Percentiles rank a stretch among this genome's conserved stretches.
Evolutionary conservation across 2,888 invertebrate genomes (phyloP).

Genomic region (Hypselothyrea guttata): DNA sequence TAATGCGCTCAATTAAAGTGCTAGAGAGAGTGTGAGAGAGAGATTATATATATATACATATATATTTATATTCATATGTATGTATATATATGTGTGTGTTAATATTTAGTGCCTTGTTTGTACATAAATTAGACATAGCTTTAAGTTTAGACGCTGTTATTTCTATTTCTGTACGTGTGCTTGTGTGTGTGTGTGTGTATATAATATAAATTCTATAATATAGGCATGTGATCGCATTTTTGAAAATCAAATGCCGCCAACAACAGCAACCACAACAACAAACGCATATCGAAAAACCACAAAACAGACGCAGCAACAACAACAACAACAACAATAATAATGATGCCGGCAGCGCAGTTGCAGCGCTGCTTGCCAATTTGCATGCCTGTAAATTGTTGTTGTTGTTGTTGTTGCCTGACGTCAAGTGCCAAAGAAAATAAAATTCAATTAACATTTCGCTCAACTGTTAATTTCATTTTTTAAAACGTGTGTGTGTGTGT

Average conservation of each 20-base stretch:
- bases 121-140: slow-evolving; percentile 71
- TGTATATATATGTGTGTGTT: slow-evolving; percentile 41
- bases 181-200: slow-evolving; percentile 18
- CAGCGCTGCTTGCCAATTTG: slow-evolving; percentile 40
- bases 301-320: neutral
- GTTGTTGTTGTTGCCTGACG: slow-evolving; percentile 36
- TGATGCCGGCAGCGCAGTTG: slow-evolving; percentile 18
- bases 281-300: no score
- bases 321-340: slow-evolving; percentile 10
- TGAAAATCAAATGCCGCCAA: slow-evolving; percentile 42
- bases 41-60: slow-evolving; percentile 23
- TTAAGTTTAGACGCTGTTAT: slow-evolving; percentile 56
- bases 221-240: slow-evolving; percentile 47
- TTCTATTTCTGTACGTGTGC: slow-evolving; percentile 43
- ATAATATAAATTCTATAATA: slow-evolving; percentile 46
- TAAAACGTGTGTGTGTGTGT: slow-evolving; percentile 9
- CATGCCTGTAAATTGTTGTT: slow-evolving; percentile 38
- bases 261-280: neutral
- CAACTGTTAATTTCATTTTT: slow-evolving; percentile 45
- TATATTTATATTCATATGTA: no score
- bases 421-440: slow-evolving; percentile 44
- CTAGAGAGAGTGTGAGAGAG: slow-evolving; percentile 28
- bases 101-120: slow-evolving; percentile 73
- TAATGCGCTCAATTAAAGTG: slow-evolving; percentile 66
- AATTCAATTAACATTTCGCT: slow-evolving; percentile 54